A percentile compares a stretch with the other conserved stretches of the same genome.
These are phyloP conservation scores for Aphelenchoides fujianensis DNA, from an alignment of 1,140 invertebrate species.

Conservation along the genomic window DNA sequence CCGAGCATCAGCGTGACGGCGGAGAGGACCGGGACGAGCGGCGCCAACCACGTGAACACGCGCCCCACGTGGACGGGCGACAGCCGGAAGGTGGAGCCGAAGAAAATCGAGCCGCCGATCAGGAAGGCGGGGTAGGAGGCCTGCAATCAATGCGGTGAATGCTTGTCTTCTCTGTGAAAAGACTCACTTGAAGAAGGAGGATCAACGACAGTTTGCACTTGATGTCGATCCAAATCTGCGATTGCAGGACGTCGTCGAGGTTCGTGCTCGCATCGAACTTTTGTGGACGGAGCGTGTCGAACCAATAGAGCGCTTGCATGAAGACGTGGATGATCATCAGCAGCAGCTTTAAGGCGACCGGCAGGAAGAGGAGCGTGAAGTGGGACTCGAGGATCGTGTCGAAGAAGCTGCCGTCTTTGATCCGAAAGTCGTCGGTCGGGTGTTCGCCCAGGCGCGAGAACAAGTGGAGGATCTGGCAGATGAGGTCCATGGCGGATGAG, in stretches of 20 bases:
- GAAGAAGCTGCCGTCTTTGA: not conserved
- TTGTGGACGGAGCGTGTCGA: conserved; percentile 4
- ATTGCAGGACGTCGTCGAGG: not conserved
- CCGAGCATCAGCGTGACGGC: not conserved
- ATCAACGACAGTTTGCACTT: not conserved
- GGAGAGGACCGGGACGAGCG: not conserved
- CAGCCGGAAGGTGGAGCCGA: not conserved
- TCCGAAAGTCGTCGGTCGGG: not conserved
- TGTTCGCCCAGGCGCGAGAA: not conserved
- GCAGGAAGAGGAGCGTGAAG: not conserved
- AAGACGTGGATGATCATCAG: not conserved
- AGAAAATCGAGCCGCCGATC: not conserved
- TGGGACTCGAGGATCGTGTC: not conserved
- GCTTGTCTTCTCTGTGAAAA: no score
- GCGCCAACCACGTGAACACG: not conserved
- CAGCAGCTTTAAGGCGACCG: not conserved
- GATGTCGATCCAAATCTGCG: not conserved
- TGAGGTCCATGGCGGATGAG: not conserved
- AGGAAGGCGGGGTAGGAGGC: not conserved
- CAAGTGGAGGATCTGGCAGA: not conserved
- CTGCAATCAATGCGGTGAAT: no score
- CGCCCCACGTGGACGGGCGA: not conserved
- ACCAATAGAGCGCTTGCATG: not conserved
- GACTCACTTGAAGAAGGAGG: not conserved
- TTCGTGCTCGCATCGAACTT: not conserved